These are phyloP conservation scores for Callionymus lyra DNA, from an alignment of 2,113 vertebrate genomes.

Conservation along the genomic window DNA sequence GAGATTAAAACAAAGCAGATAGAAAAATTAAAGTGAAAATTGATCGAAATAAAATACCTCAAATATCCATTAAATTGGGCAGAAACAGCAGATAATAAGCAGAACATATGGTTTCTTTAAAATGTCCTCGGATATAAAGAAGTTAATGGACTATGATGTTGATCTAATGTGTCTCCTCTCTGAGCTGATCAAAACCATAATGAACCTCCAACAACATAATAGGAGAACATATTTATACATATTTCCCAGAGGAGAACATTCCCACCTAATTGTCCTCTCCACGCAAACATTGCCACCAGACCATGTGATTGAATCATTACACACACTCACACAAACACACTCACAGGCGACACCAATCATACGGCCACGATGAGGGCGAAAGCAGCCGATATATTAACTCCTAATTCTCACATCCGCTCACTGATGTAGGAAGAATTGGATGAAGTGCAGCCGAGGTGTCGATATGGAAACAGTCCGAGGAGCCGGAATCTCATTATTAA, in stretches of 20 bases:
- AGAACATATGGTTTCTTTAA: no score
- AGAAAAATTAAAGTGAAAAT: no score
- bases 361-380: slow-evolving; percentile 14
- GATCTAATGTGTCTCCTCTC: no score
- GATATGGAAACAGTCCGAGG: slow-evolving; percentile 9
- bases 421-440: slow-evolving; percentile 30
- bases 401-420: slow-evolving; percentile 17
- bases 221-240: no score
- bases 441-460: slow-evolving; percentile 26
- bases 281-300: slow-evolving; percentile 4
- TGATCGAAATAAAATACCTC: no score
- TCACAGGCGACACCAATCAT: slow-evolving; percentile 9
- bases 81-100: no score
- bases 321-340: not conserved
- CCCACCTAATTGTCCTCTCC: slow-evolving; percentile 1
- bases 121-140: no score
- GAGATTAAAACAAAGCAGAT: no score
- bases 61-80: no score
- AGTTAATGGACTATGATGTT: no score
- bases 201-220: no score
- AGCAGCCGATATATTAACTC: slow-evolving; percentile 14
- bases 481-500: slow-evolving; percentile 35
- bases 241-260: slow-evolving; percentile 4
- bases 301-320: slow-evolving; percentile 6
- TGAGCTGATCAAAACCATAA: no score